Base-by-base conservation (phyloP, 1,140 invertebrate genomes). In the Panulirus ornatus region DNA sequence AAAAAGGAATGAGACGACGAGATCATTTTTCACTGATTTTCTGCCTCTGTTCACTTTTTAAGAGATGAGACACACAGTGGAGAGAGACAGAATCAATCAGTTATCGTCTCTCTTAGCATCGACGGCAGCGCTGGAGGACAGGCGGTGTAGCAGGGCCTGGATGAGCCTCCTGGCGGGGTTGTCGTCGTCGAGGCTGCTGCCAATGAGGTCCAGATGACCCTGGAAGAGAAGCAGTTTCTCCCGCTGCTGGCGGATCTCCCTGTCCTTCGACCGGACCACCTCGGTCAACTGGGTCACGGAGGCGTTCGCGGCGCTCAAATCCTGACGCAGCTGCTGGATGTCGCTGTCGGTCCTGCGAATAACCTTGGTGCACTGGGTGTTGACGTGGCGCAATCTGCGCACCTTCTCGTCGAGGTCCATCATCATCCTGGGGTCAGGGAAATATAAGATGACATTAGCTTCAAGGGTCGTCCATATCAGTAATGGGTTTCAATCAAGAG, bases 131-230 rank as follows among this genome's bases (percentile, higher is more conserved):
- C n/a, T n/a, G n/a, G n/a, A n/a, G n/a, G 58, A 34, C 54, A 83
- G n/a, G n/a, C 30, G 30, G 36, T 83, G 63, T 19, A 83, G 22
- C 5, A 83, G 44, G 54, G 30, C 38, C 14, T 30, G 6, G 36
- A 83, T 66, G 8, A 83, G 58, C 58, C 40, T 83, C 58, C 66
- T 83, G 58, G 51, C 36, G 8, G 81, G 54, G 19, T 66, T 66
- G 51, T 83, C 81, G 14, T 83, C 81, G 1, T 83, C 81, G n/a
- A 83, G 81, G n/a, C 81, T 83, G 81, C 34, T 42, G 34, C n/a
- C 30, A 38, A 83, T 83, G 3, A 83, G 36, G 22, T 83, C 81
- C 19, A 83, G 54, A n/a, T 83, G 81, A 6, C 51, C 81, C 22
- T 54, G 27, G 22, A 66, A 83, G 11, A 83, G 36, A 16, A 27